A percentile compares a stretch with the other conserved stretches of the same genome.
phyloP scores from a whole-genome alignment of 2,888 invertebrate species.

The Trachelus troglodyta region DNA sequence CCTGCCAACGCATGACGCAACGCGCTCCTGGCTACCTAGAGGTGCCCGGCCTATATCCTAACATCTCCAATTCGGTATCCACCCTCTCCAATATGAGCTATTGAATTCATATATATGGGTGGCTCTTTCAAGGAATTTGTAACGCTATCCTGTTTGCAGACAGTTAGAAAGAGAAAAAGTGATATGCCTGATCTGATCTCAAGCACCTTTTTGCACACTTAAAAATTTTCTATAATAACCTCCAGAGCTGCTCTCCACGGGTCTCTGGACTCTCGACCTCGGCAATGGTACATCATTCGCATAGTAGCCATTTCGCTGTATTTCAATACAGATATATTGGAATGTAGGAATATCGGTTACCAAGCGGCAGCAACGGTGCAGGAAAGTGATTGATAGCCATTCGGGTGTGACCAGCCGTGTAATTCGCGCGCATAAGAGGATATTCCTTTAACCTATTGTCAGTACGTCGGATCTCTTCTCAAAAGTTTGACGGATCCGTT shows the following conservation, averaged over 20 bases:
- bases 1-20: conserved; percentile 26
- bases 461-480: conserved; percentile 48
- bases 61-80: not conserved
- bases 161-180: conserved; percentile 15
- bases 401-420: conserved; percentile 59
- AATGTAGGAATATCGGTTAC: conserved; percentile 16
- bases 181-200: not conserved
- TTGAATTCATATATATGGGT: conserved; percentile 44
- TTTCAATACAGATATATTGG: not conserved
- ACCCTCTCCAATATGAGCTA: conserved; percentile 20
- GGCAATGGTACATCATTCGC: not conserved
- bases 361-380: not conserved
- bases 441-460: conserved; percentile 49
- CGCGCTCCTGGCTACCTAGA: not conserved
- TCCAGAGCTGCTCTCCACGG: not conserved
- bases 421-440: conserved; percentile 57
- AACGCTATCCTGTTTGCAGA: conserved; percentile 60
- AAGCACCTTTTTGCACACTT: not conserved
- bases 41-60: not conserved
- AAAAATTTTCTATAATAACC: not conserved
- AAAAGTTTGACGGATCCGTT: conserved; percentile 48
- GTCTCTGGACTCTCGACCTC: not conserved
- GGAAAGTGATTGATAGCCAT: conserved; percentile 61
- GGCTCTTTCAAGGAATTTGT: conserved; percentile 54
- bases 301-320: not conserved